These are phyloP conservation scores for Centropus bengalensis DNA, from an alignment of 2,113 vertebrate species.

Conservation along the genomic window DNA sequence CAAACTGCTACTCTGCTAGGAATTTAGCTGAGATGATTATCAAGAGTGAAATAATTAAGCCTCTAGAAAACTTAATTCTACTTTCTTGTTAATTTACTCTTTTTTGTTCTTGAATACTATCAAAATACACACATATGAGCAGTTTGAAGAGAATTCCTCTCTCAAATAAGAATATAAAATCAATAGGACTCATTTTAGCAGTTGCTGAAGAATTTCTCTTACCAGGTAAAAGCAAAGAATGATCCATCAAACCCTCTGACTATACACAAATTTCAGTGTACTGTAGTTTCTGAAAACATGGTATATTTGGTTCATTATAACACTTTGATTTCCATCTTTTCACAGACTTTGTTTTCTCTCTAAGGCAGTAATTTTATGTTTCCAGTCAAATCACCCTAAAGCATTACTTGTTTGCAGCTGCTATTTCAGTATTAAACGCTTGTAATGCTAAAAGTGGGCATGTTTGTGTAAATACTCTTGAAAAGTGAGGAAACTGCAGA, in stretches of 20 bases:
- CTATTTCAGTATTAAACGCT: background rate
- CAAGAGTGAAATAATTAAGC: background rate
- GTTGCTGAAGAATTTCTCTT: background rate
- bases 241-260: background rate
- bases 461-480: constrained; percentile 24
- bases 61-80: background rate
- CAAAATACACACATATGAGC: background rate
- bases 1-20: background rate
- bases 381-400: background rate
- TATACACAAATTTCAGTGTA: background rate
- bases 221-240: background rate
- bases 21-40: background rate
- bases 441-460: background rate
- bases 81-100: background rate
- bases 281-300: background rate
- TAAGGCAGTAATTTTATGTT: background rate
- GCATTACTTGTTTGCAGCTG: background rate
- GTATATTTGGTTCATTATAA: background rate
- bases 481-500: constrained; percentile 23
- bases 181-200: background rate
- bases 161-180: background rate
- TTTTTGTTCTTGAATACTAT: background rate
- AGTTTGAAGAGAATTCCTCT: background rate
- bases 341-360: background rate
- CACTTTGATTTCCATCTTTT: background rate